A percentile compares a stretch with the other conserved stretches of the same genome.
phyloP scores from a whole-genome alignment of 2,888 invertebrate genomes.

The Tanytarsus gracilentus region DNA sequence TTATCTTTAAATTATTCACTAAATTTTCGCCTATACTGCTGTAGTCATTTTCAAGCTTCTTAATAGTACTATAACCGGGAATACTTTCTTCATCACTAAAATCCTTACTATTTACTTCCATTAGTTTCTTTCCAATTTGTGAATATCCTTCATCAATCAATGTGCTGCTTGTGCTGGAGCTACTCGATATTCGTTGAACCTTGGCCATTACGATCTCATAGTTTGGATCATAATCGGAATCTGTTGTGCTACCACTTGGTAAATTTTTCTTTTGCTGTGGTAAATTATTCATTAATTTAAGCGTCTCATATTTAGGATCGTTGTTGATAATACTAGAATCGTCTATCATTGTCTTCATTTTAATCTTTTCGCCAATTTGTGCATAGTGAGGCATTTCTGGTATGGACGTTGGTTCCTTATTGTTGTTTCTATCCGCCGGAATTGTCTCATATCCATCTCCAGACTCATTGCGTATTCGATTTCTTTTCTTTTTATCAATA shows the following conservation, averaged over 20 bases:
- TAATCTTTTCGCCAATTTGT: slow-evolving; percentile 13
- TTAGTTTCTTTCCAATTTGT: slow-evolving; percentile 39
- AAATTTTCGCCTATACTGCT: slow-evolving; percentile 41
- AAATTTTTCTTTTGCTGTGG: slow-evolving; percentile 21
- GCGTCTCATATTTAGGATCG: slow-evolving; percentile 67
- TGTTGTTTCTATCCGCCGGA: slow-evolving; percentile 38
- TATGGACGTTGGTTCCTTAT: slow-evolving; percentile 30
- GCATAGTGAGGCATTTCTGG: slow-evolving; percentile 4
- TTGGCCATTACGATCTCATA: slow-evolving; percentile 53
- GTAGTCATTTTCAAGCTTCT: slow-evolving; percentile 35
- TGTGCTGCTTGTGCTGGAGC: slow-evolving; percentile 5
- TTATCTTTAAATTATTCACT: slow-evolving; percentile 29
- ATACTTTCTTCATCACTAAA: slow-evolving; percentile 36
- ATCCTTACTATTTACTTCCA: slow-evolving; percentile 33
- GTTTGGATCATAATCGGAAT: slow-evolving; percentile 63
- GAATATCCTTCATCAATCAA: slow-evolving; percentile 41
- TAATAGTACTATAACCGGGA: slow-evolving; percentile 29
- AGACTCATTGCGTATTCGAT: slow-evolving; percentile 43
- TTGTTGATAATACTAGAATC: slow-evolving; percentile 39
- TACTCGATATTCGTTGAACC: slow-evolving; percentile 1
- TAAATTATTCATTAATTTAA: slow-evolving; percentile 40
- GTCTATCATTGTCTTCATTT: no score
- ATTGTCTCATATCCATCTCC: slow-evolving; percentile 51
- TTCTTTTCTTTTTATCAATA: slow-evolving; percentile 44
- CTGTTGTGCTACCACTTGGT: slow-evolving; percentile 35